Evolutionary conservation across 2,888 invertebrate species (phyloP).

Genomic region (Drosophila stalkeri): DNA sequence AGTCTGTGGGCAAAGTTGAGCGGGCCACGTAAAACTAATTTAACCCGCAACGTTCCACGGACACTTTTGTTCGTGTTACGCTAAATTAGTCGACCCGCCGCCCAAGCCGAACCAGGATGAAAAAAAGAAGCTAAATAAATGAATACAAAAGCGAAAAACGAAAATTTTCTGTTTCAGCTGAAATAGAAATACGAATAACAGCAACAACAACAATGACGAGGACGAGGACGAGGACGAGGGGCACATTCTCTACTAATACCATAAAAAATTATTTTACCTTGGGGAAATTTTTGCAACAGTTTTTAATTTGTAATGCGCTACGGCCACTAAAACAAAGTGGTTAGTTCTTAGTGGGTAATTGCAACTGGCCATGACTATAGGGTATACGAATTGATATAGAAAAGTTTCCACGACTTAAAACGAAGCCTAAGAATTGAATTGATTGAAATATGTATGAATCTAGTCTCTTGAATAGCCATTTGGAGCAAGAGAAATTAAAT

Average conservation of each 20-base stretch:
- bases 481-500: too few species aligned
- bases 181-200: conserved; percentile 38
- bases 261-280: conserved; percentile 76
- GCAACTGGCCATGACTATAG: conserved; percentile 31
- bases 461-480: too few species aligned
- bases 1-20: conserved; percentile 54
- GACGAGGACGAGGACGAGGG: not conserved
- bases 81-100: conserved; percentile 74
- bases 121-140: not conserved
- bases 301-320: conserved; percentile 76
- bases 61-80: conserved; percentile 79
- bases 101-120: conserved; percentile 3
- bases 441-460: too few species aligned
- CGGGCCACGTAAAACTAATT: conserved; percentile 78
- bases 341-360: conserved; percentile 63
- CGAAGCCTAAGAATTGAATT: not conserved
- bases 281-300: conserved; percentile 78
- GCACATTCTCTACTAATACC: conserved; percentile 37
- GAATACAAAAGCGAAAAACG: conserved; percentile 16
- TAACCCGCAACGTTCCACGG: conserved; percentile 77
- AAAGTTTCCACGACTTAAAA: conserved; percentile 13
- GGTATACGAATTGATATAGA: conserved; percentile 2
- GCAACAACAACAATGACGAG: conserved; percentile 9
- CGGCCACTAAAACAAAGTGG: conserved; percentile 69
- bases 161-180: conserved; percentile 40